phyloP scores from a whole-genome alignment of 2,888 invertebrate genomes.

The Frankliniella intonsa region DNA sequence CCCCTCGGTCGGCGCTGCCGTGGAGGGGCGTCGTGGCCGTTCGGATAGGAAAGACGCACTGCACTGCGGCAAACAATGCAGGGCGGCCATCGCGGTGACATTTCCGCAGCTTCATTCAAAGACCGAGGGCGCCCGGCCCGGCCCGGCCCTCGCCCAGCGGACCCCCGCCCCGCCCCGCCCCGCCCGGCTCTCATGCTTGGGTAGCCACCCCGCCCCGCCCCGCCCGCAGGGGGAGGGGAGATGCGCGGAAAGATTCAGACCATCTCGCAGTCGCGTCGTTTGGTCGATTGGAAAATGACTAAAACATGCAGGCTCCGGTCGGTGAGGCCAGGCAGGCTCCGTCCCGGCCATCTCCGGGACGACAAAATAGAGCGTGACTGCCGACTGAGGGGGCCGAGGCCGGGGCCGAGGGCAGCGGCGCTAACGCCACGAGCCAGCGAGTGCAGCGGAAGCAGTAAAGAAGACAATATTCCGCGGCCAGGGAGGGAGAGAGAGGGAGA shows the following conservation, averaged over 20 bases:
- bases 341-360: too few species aligned
- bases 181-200: background rate
- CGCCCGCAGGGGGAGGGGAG: background rate
- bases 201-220: background rate
- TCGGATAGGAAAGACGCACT: background rate
- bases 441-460: conserved; percentile 5
- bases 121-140: background rate
- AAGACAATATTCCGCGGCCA: conserved; percentile 10
- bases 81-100: background rate
- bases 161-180: background rate
- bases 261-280: too few species aligned
- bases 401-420: too few species aligned
- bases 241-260: too few species aligned
- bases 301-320: too few species aligned
- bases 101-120: conserved; percentile 15
- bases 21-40: background rate
- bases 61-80: too few species aligned
- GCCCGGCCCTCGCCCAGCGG: background rate
- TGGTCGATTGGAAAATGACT: too few species aligned
- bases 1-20: too few species aligned
- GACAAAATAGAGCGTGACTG: too few species aligned
- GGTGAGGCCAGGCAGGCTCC: too few species aligned
- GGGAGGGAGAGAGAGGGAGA: background rate
- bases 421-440: too few species aligned
- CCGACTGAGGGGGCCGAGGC: too few species aligned